phyloP scores from a whole-genome alignment of 2,888 invertebrate species.

The Habroteleia sp. region DNA sequence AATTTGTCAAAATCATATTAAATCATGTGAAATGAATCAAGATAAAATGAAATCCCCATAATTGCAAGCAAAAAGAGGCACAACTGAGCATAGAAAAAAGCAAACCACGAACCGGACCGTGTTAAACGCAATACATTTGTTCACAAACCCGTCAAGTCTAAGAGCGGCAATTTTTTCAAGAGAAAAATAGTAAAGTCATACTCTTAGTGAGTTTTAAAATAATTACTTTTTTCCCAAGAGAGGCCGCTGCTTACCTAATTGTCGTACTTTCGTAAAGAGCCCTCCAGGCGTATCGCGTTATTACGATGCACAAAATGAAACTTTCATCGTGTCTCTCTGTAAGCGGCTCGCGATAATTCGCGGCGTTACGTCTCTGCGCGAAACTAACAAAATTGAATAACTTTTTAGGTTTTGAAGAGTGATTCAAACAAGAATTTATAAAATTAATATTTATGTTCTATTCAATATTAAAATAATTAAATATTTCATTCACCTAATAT shows the following conservation, averaged over 20 bases:
- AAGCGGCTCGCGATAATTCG: slow-evolving; percentile 48
- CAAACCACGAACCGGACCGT: slow-evolving; percentile 15
- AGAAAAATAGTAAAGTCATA: slow-evolving; percentile 37
- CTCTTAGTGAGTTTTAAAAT: slow-evolving; percentile 43
- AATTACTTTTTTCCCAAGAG: slow-evolving; percentile 43
- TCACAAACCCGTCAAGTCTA: slow-evolving; percentile 19
- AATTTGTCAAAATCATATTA: no score
- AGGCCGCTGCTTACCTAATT: slow-evolving; percentile 48
- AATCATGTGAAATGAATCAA: slow-evolving; percentile 19
- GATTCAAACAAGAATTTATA: neutral
- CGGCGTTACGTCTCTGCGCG: slow-evolving; percentile 2
- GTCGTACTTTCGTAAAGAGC: slow-evolving; percentile 52
- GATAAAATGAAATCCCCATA: slow-evolving; percentile 28
- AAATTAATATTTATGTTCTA: neutral
- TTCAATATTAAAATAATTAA: no score
- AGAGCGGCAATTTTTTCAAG: slow-evolving; percentile 30
- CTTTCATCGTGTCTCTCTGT: slow-evolving; percentile 47
- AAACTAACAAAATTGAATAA: slow-evolving; percentile 27
- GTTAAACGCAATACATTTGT: slow-evolving; percentile 39
- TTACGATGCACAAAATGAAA: slow-evolving; percentile 54
- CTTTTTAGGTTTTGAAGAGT: slow-evolving; percentile 10
- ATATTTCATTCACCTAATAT: no score
- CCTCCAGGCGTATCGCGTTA: slow-evolving; percentile 51
- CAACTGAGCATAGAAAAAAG: slow-evolving; percentile 5
- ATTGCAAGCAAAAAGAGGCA: slow-evolving; percentile 16